These are phyloP conservation scores for Tenualosa ilisha DNA, from an alignment of 2,797 vertebrate species.

Conservation along the genomic window DNA sequence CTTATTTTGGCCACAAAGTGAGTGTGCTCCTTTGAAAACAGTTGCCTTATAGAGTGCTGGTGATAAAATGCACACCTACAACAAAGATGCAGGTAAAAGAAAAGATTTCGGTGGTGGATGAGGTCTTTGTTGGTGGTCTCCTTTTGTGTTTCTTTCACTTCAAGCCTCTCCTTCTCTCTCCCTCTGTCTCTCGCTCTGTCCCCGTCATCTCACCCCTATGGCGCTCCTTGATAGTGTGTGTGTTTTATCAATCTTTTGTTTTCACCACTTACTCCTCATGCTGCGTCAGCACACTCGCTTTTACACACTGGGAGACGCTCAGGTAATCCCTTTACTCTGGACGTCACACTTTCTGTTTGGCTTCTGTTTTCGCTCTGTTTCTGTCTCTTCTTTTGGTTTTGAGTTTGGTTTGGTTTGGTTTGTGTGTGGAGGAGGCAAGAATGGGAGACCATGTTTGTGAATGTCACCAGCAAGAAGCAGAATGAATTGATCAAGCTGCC, in stretches of 20 bases:
- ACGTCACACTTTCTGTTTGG: conserved; percentile 12
- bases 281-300: conserved; percentile 75
- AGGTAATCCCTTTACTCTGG: conserved; percentile 62
- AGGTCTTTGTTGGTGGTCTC: conserved; percentile 18
- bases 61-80: conserved; percentile 52
- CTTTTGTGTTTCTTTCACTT: neutral
- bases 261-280: conserved; percentile 71
- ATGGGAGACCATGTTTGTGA: neutral
- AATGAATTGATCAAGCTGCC: neutral
- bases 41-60: conserved; percentile 40
- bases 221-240: conserved; percentile 60
- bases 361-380: conserved; percentile 20
- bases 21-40: conserved; percentile 38
- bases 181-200: no score
- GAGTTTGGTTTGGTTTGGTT: conserved; percentile 21
- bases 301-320: conserved; percentile 74
- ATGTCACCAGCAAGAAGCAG: neutral
- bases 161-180: neutral
- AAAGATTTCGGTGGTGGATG: conserved; percentile 32
- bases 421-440: conserved; percentile 28
- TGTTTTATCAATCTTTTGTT: conserved; percentile 72
- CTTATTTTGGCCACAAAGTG: conserved; percentile 23
- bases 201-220: conserved; percentile 1
- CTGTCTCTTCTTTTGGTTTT: conserved; percentile 15
- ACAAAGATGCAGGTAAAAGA: conserved; percentile 39